A percentile compares a stretch with the other conserved stretches of the same genome.
phyloP scores from a whole-genome alignment of 2,113 vertebrate genomes.

The Regulus satrapa region DNA sequence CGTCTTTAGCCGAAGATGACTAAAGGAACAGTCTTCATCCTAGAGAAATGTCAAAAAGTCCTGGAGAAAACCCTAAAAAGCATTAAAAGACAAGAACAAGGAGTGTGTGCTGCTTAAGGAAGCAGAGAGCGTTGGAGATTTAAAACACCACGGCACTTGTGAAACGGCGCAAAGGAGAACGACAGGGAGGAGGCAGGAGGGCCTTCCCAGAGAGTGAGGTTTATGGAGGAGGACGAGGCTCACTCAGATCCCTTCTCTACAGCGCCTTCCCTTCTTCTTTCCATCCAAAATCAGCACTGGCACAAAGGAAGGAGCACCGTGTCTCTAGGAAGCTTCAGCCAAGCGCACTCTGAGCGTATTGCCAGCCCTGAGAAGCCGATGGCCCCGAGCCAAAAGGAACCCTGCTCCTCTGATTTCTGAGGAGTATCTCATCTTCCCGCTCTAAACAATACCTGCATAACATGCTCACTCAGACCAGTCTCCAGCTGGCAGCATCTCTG shows the following conservation, averaged over 20 bases:
- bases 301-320: neutral
- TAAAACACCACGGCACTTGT: neutral
- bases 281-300: neutral
- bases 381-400: neutral
- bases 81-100: slow-evolving; percentile 62
- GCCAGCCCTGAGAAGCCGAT: neutral
- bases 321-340: neutral
- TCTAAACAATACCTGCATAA: neutral
- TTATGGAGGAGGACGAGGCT: neutral
- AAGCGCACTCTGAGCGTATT: fast-evolving
- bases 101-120: slow-evolving; percentile 34
- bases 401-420: neutral
- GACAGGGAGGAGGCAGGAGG: neutral
- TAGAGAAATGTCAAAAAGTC: slow-evolving; percentile 67
- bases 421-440: neutral
- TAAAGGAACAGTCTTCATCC: slow-evolving; percentile 67
- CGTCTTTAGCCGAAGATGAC: slow-evolving; percentile 63
- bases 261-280: neutral
- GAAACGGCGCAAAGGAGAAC: neutral
- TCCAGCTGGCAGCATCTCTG: neutral
- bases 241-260: neutral
- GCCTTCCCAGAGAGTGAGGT: neutral
- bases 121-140: neutral
- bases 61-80: slow-evolving; percentile 70
- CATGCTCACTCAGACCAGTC: neutral